Percentiles rank a stretch among this genome's conserved stretches.
These are phyloP conservation scores for Catalaphyllia jardinei DNA, from an alignment of 64 coral and sea anemone genomes.

Conservation along the genomic window DNA sequence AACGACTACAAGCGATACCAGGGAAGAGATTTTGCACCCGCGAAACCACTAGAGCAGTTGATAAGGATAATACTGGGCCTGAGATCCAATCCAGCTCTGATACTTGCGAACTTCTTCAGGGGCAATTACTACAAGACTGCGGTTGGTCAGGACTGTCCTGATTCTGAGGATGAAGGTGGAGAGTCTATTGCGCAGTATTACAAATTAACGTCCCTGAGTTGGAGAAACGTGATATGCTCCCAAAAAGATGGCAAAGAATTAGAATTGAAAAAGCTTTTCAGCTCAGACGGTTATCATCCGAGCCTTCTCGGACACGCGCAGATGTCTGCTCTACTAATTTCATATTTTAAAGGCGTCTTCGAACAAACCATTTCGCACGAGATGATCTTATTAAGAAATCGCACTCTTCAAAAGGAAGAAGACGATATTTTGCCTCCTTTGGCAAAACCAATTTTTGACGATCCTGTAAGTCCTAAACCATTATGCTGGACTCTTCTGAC, in stretches of 20 bases:
- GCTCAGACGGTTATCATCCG: slow-evolving; percentile 92
- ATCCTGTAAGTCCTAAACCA: slow-evolving; percentile 64
- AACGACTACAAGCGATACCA: slow-evolving; percentile 93
- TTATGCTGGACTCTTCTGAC: slow-evolving; percentile 94
- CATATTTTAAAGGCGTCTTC: slow-evolving; percentile 83
- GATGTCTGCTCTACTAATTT: slow-evolving; percentile 80
- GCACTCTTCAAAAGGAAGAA: not conserved
- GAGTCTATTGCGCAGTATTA: slow-evolving; percentile 83
- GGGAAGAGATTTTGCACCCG: slow-evolving; percentile 81
- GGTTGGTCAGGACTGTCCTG: slow-evolving; percentile 75
- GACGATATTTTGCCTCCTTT: not conserved
- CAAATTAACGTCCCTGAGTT: slow-evolving; percentile 88
- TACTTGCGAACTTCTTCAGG: slow-evolving; percentile 89
- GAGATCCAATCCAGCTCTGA: slow-evolving; percentile 80
- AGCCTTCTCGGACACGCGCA: slow-evolving; percentile 94
- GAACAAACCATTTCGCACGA: slow-evolving; percentile 77
- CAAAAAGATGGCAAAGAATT: slow-evolving; percentile 28
- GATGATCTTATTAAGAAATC: slow-evolving; percentile 15
- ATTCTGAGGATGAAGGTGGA: slow-evolving; percentile 92
- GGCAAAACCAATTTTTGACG: slow-evolving; percentile 67
- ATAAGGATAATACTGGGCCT: slow-evolving; percentile 80
- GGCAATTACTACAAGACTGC: slow-evolving; percentile 85
- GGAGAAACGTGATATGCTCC: slow-evolving; percentile 91
- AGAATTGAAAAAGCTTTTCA: slow-evolving; percentile 62
- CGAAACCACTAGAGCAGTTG: slow-evolving; percentile 81